phyloP scores from a whole-genome alignment of 2,113 vertebrate species.

The Macroglossus sobrinus region DNA sequence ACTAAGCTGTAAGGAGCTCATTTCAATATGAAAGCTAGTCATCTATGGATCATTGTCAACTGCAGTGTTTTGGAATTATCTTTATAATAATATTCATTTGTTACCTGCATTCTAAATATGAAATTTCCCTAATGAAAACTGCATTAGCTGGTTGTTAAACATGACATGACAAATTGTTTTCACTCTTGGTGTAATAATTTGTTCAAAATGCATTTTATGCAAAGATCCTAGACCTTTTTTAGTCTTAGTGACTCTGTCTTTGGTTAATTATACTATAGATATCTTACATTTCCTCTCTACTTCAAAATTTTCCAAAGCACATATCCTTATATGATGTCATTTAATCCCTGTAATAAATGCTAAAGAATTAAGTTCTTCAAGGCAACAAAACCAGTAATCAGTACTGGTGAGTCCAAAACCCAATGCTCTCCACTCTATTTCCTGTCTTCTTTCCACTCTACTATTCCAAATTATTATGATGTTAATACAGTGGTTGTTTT shows the following conservation, averaged over 20 bases:
- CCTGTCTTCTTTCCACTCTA: background rate
- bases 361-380: background rate
- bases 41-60: background rate
- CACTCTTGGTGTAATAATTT: background rate
- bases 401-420: background rate
- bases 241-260: background rate
- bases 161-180: background rate
- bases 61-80: background rate
- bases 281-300: background rate
- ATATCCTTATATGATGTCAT: background rate
- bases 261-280: background rate
- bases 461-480: background rate
- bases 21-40: background rate
- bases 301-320: constrained; percentile 9
- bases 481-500: background rate
- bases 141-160: background rate
- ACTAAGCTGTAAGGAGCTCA: background rate
- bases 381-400: background rate
- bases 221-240: background rate
- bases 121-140: background rate
- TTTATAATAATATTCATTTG: background rate
- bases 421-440: background rate
- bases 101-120: background rate
- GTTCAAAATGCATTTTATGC: background rate
- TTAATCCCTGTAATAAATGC: background rate